Evolutionary conservation across 2,797 vertebrate species (phyloP), one percentile per base, ranked within the genome.

Genomic region (Apodemus agrarius): DNA sequence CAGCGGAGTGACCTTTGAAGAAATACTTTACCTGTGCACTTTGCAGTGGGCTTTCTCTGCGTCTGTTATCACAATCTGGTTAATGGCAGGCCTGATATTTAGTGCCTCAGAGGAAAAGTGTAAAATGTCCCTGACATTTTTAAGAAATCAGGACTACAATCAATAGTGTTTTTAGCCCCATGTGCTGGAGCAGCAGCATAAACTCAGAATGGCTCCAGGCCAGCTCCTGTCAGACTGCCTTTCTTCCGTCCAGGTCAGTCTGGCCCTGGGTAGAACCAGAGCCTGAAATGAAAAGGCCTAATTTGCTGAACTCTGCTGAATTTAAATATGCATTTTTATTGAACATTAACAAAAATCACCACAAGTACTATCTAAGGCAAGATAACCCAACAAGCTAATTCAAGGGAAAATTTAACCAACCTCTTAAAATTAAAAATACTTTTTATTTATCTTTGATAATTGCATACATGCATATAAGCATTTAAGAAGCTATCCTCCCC

Each of bases 71-170:
- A 93, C 92, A 94, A 3, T 95, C 79, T 87, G 86, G 93, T 83
- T 97, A 97, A 97, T 97, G 97, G 65, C 94, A 97, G 92, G 79
- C 65, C 91, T 97, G 97, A 92, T 97, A 97, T 96, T 97, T 97
- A 96, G 89, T 86, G 65, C 46, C 91, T 95, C 79, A 78, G 95
- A 96, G 96, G 74, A 92, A 92, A 92, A 91, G 86, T 95, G 13
- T 87, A 92, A 95, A 96, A 97, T 61, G 89, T 96, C 86, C 81
- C 92, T 97, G 96, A 96, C 94, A 94, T 97, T 97, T 97, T 97
- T 86, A 81, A 87, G 89, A 95, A 97, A 93, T 92, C 76, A 86
- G 88, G 90, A 40, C 57, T 82, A 63, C 93, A 93, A 95, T 96
- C 94, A 92, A 49, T 63, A 95, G 86, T 89, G 86, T 49, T 96